These are phyloP conservation scores for Galemys pyrenaicus DNA, from an alignment of 2,113 vertebrate species.

Conservation along the genomic window DNA sequence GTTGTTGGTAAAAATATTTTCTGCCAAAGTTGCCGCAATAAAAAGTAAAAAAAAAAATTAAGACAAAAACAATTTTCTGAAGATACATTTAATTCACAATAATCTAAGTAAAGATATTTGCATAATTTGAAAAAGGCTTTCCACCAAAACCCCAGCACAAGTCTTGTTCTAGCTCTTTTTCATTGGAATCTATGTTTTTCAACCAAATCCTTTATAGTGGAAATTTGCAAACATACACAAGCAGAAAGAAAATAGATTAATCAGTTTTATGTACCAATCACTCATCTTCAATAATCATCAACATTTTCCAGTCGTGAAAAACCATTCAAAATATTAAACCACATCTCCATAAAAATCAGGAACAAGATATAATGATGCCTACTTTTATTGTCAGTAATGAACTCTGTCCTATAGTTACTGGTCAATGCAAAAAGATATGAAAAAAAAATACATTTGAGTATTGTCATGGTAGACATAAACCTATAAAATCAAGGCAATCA, in stretches of 20 bases:
- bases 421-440: not conserved
- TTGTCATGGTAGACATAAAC: not conserved
- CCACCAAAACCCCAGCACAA: constrained; percentile 15
- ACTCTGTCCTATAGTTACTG: not conserved
- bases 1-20: not conserved
- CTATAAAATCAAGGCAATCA: not conserved
- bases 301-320: constrained; percentile 1
- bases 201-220: not conserved
- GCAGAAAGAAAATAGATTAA: constrained; percentile 24
- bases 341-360: not conserved
- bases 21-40: not conserved
- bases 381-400: not conserved
- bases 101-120: not conserved
- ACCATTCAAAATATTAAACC: constrained; percentile 7
- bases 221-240: constrained; percentile 4
- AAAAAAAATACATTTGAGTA: not conserved
- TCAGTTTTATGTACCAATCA: not conserved
- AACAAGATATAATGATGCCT: not conserved
- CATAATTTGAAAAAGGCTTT: constrained; percentile 9
- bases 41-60: too few species aligned
- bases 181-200: not conserved
- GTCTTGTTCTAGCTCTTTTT: not conserved
- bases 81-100: not conserved
- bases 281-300: not conserved
- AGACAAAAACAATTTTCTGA: not conserved